Base-by-base conservation (phyloP, 2,888 invertebrate species). In the Drosophila limbata region DNA sequence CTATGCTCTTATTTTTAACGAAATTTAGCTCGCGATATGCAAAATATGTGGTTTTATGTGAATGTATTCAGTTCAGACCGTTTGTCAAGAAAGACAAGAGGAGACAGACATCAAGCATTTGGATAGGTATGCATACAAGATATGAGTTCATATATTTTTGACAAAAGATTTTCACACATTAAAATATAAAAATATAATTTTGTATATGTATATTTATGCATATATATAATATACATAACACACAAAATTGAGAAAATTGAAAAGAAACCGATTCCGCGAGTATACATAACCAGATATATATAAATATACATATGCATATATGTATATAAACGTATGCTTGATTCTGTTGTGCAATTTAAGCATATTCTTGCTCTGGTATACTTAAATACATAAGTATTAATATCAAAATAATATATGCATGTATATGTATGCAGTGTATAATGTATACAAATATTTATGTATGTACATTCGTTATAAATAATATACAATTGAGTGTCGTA, bases 21-120 rank as follows among this genome's bases (percentile, higher is more conserved):
- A 33, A 33, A 39, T 47, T 55, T 28, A 4, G 11, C 15, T 31
- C 50, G 42, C 44, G n/a, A 15, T 44, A 55, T 42, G 9, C 9
- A n/a, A 42, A 19, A 13, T 31, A 42, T 42, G 1, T 42, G 17
- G 17, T 25, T 28, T 42, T 44, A 44, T 33, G 10, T 44, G 11
- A 15, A 33, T 55, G 10, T 57, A 45, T 37, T 25, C 25, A 25
- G 28, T 57, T 57, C 37, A 37, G 72, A 75, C 84, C 73, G 77
- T 52, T 74, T 79, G 63, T 63, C 55, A 52, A 55, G 81, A 84
- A 68, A 77, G 73, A 76, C 82, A 77, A 66, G 59, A 63, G 51
- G 52, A 79, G 63, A 77, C 81, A 84, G 73, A 73, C 65, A 73
- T 68, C 60, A 69, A 69, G 65, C 48, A 69, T 52, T 50, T 64